Base-by-base conservation (phyloP, 1,140 invertebrate genomes). In the Calliopsis andreniformis region DNA sequence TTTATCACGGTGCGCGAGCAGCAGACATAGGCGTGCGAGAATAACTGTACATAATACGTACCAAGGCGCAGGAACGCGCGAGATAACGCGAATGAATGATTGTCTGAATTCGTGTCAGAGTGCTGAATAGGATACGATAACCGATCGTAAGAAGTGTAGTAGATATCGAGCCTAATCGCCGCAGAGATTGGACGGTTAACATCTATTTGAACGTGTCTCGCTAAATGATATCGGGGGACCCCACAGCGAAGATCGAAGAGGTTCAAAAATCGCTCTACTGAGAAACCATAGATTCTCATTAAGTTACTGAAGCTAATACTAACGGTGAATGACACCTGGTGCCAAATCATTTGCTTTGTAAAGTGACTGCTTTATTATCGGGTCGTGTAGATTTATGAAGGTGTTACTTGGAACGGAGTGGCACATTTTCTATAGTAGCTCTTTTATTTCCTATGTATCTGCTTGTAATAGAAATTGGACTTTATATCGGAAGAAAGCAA, bases 41-140 rank as follows among this genome's bases (percentile, higher is more conserved):
- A 76, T 82, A 82, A 82, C 80, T 77, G 80, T 82, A 81, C 72
- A 82, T 71, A 76, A 80, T 80, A 62, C 53, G 63, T 79, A 80
- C 56, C 69, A 51, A 79, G 58, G 55, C 32, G 64, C 66, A 67
- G 73, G 47, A 68, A 76, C 63, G 63, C 64, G 56, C 14, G 43
- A 82, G 82, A 83, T 83, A 83, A 83, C 76, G 67, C 67, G 80
- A 83, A 72, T 80, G 80, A 80, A 80, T 72, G 77, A 79, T 83
- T 70, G 80, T 79, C 55, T 62, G 82, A 80, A 79, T 80, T 83
- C 67, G 43, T 58, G 53, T 63, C 67, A 55, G 80, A 53, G 53
- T 45, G 10, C 20, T 51, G 76, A 75, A 83, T 78, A 75, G 45
- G 45, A 25, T 53, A 39, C 56, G 80, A 83, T 83, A 83, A 83